Percentiles rank a stretch among this genome's conserved stretches.
phyloP scores from a whole-genome alignment of 2,797 vertebrate genomes.

The Austrolebias charrua region DNA sequence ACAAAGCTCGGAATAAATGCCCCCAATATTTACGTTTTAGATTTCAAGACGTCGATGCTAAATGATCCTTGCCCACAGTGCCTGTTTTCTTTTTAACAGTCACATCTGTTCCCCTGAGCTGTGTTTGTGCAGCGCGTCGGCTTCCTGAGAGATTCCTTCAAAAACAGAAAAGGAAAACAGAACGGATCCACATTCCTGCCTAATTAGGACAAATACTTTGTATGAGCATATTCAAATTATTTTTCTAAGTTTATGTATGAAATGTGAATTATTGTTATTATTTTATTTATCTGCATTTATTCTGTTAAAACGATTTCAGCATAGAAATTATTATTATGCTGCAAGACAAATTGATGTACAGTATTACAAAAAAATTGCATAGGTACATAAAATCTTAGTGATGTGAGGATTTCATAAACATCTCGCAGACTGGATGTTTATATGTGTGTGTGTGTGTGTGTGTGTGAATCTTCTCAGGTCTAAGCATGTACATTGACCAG shows the following conservation, averaged over 20 bases:
- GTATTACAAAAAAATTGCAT: neutral
- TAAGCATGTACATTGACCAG: conserved; percentile 47
- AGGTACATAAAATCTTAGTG: neutral
- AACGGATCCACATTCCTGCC: conserved; percentile 25
- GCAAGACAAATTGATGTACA: neutral
- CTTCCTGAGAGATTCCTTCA: conserved; percentile 65
- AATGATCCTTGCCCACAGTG: conserved; percentile 79
- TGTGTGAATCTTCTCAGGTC: conserved; percentile 70
- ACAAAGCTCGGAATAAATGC: conserved; percentile 42
- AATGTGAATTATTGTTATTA: conserved; percentile 2
- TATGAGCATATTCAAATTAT: neutral
- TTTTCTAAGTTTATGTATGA: neutral
- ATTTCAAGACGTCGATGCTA: conserved; percentile 79
- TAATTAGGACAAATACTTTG: conserved; percentile 36
- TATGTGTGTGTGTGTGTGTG: conserved; percentile 47
- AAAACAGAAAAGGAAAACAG: conserved; percentile 58
- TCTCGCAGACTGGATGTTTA: conserved; percentile 51
- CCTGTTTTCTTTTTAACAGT: conserved; percentile 69
- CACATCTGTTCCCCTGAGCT: conserved; percentile 74
- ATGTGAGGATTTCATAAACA: conserved; percentile 8
- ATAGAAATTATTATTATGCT: neutral
- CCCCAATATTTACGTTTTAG: conserved; percentile 82
- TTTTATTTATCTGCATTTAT: neutral
- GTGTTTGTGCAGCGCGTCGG: conserved; percentile 69
- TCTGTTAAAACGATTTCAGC: neutral